A percentile compares a stretch with the other conserved stretches of the same genome.
phyloP scores from a whole-genome alignment of 2,797 vertebrate genomes.

The Characodon lateralis region DNA sequence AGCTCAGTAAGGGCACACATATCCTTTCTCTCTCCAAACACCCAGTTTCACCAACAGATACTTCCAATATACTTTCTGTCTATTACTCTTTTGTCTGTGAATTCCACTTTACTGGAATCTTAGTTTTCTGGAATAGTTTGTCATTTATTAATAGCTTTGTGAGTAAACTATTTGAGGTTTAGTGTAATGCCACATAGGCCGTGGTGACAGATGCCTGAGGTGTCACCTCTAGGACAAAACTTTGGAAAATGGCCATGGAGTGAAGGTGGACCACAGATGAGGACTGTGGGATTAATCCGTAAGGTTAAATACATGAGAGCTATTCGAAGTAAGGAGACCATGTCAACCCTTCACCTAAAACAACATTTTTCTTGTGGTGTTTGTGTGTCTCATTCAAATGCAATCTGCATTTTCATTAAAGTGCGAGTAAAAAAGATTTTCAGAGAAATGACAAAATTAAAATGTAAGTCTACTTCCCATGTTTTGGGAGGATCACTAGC shows the following conservation, averaged over 20 bases:
- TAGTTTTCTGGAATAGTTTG: conserved; percentile 42
- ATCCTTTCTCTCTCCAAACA: conserved; percentile 40
- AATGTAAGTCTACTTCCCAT: not conserved
- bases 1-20: conserved; percentile 54
- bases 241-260: conserved; percentile 20
- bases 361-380: not conserved
- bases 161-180: conserved; percentile 74
- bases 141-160: conserved; percentile 73
- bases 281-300: not conserved
- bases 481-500: not conserved
- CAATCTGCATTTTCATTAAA: not conserved
- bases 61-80: conserved; percentile 41
- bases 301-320: conserved; percentile 12
- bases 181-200: conserved; percentile 52
- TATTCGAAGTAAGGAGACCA: no score
- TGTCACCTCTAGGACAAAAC: conserved; percentile 55
- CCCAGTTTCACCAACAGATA: conserved; percentile 55
- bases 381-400: not conserved
- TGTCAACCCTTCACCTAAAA: not conserved
- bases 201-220: conserved; percentile 41
- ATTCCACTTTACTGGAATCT: conserved; percentile 35
- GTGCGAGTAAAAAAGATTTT: not conserved
- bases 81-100: conserved; percentile 44
- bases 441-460: not conserved
- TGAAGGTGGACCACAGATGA: conserved; percentile 45